Conservation (phyloP, 2,888 invertebrate genomes). For the Ornithoptera priamus region DNA sequence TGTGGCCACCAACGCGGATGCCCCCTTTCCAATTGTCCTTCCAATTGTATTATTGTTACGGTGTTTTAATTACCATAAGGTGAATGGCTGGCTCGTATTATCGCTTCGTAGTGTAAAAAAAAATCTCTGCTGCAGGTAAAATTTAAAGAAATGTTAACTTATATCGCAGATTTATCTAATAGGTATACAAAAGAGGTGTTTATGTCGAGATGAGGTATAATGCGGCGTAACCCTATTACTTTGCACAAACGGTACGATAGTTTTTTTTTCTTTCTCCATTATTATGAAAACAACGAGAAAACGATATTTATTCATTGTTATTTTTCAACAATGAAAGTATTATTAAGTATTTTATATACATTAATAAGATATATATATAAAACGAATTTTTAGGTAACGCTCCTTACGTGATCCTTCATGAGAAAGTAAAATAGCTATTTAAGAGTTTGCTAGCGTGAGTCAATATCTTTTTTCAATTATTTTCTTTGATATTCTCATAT, state of each 20-base stretch:
- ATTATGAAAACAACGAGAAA: not conserved
- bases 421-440: too few species aligned
- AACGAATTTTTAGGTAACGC: too few species aligned
- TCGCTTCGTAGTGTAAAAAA: not conserved
- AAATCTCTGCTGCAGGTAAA: not conserved
- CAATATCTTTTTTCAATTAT: too few species aligned
- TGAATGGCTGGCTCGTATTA: too few species aligned
- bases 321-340: not conserved
- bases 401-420: too few species aligned
- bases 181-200: not conserved
- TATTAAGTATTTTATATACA: not conserved
- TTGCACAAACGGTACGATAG: not conserved
- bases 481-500: too few species aligned
- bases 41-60: too few species aligned
- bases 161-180: not conserved
- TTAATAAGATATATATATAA: not conserved
- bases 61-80: too few species aligned
- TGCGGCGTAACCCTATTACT: slow-evolving; percentile 1
- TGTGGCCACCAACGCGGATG: too few species aligned
- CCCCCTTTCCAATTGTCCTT: too few species aligned
- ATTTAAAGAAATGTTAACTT: not conserved
- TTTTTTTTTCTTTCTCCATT: not conserved
- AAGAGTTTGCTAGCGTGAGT: too few species aligned
- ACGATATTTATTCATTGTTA: not conserved
- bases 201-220: not conserved